These are phyloP conservation scores for Helogale parvula DNA, from an alignment of 2,113 vertebrate genomes.

Conservation along the genomic window DNA sequence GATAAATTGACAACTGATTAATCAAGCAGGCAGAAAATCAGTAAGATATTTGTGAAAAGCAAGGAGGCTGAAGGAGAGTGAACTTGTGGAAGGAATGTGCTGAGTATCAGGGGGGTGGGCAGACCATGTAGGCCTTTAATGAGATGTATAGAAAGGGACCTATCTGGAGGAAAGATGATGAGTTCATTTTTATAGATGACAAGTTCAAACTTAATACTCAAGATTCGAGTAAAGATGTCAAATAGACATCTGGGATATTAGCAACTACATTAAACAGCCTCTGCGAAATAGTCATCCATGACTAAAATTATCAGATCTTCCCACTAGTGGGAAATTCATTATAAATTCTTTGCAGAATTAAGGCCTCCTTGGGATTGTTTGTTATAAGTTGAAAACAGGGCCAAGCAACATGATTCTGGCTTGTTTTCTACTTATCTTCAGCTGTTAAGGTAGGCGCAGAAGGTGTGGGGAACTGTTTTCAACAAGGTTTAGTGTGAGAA, in stretches of 20 bases:
- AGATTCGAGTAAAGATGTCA: background rate
- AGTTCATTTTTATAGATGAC: background rate
- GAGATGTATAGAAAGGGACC: background rate
- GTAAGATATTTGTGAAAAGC: background rate
- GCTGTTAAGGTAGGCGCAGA: background rate
- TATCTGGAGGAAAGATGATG: background rate
- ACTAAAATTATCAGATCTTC: background rate
- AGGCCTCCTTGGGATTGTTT: background rate
- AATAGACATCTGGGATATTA: background rate
- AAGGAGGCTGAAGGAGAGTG: background rate
- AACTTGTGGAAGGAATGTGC: background rate
- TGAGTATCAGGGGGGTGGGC: background rate
- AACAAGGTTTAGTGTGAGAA: background rate
- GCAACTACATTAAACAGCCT: background rate
- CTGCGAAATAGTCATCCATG: background rate
- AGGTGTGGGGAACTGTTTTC: background rate
- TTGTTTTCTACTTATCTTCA: background rate
- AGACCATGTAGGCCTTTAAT: background rate
- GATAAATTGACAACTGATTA: background rate
- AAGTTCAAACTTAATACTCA: slow-evolving; percentile 27
- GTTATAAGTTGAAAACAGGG: background rate
- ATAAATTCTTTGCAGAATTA: background rate
- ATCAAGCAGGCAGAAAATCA: background rate
- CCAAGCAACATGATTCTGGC: background rate
- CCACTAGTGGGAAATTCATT: background rate